Evolutionary conservation across 2,888 invertebrate species (phyloP), one percentile per base, ranked within the genome.

Genomic region (Temnothorax unifasciatus): DNA sequence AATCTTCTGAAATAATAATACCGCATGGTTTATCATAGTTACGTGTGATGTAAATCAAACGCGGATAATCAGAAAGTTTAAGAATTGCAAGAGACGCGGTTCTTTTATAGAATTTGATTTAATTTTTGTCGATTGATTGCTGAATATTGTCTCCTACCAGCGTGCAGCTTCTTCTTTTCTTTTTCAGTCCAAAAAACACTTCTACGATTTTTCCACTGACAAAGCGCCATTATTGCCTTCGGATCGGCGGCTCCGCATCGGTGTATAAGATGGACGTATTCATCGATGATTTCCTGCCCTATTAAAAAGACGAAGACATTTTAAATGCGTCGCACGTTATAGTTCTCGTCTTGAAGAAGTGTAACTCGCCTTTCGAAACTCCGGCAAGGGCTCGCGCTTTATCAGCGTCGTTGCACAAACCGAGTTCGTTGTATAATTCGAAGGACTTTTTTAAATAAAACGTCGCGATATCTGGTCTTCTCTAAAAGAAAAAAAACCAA

Each of bases 231-330:
- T 85, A 95, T 93, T 1, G 96, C 95, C 6, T 95, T 92, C 0
- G 94, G 3, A 59, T 92, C 87, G 79, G 95, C 95, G 0, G 68
- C 83, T 8, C 93, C 93, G 6, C 95, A 95, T 84, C 95, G 94
- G 54, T 93, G 91, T 74, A 96, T 82, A 25, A 96, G 89, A 81
- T 93, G 92, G 82, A 95, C 95, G 87, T 95, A 96, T 0, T 95
- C 93, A 0, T 95, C 92, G 94, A 96, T 95, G 34, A 94, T 89
- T 90, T 96, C 95, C 94, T 96, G 96, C 4, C 96, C 96, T 96
- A 84, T 64, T 2, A 38, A 25, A 63, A 61, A 34, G 13, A 13
- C 5, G 8, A 25, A 25, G 15, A 8, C 38, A 57, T 74, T 73
- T 38, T 34, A 54, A 50, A 25, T 52, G 1, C 3, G 0, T 15